Evolutionary conservation across 2,797 vertebrate genomes (phyloP).

Genomic region (Potorous gilbertii): DNA sequence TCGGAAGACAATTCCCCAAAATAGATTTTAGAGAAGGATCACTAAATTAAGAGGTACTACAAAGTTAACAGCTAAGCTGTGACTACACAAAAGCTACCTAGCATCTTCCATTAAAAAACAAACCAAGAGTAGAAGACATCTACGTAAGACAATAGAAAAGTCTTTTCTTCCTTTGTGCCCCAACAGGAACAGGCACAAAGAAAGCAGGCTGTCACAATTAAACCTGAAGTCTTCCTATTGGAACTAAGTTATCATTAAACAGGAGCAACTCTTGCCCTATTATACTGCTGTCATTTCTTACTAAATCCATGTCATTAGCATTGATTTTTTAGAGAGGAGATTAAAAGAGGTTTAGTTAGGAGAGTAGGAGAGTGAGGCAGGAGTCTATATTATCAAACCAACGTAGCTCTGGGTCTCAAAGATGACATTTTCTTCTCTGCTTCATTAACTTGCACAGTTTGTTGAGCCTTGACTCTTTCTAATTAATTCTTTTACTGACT

Average conservation of each 20-base stretch:
- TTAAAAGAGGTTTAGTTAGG: slow-evolving; percentile 86
- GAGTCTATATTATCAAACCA: slow-evolving; percentile 85
- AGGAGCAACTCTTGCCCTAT: slow-evolving; percentile 74
- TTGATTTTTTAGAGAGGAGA: slow-evolving; percentile 83
- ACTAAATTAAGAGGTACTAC: not conserved
- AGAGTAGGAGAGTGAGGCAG: slow-evolving; percentile 82
- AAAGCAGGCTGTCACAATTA: slow-evolving; percentile 68
- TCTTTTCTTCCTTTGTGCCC: slow-evolving; percentile 62
- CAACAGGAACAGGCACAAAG: slow-evolving; percentile 56
- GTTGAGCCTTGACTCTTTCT: slow-evolving; percentile 87
- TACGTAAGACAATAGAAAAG: slow-evolving; percentile 68
- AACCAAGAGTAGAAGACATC: slow-evolving; percentile 62
- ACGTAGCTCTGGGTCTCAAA: slow-evolving; percentile 83
- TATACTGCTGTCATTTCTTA: slow-evolving; percentile 83
- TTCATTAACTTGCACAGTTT: slow-evolving; percentile 89
- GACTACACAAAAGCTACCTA: not conserved
- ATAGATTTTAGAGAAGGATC: not conserved
- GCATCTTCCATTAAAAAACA: slow-evolving; percentile 20
- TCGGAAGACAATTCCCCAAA: not conserved
- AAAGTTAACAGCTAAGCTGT: not conserved
- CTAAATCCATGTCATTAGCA: slow-evolving; percentile 86
- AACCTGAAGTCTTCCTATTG: slow-evolving; percentile 64
- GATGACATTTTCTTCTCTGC: slow-evolving; percentile 87
- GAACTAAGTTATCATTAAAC: slow-evolving; percentile 78
- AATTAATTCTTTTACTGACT: slow-evolving; percentile 89